Evolutionary conservation across 2,113 vertebrate genomes (phyloP), one percentile per base, ranked within the genome.

Genomic region (Hipposideros armiger): DNA sequence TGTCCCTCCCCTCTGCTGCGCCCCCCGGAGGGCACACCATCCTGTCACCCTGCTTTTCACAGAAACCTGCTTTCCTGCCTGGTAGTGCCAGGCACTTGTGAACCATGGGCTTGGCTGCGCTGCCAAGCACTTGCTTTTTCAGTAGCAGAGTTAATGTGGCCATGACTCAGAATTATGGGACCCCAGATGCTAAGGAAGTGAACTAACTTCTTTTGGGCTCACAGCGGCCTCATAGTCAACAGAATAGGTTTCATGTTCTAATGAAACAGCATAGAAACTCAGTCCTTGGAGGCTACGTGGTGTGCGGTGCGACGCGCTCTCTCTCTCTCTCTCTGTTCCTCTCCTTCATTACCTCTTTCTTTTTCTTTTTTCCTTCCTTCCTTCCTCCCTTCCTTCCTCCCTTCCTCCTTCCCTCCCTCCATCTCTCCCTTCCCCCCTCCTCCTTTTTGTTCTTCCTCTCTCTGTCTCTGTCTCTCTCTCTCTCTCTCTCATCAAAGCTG

Each of bases 231-330:
- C 91, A 14, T 96, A 87, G 97, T 28, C 95, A 60, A 82, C 26
- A 87, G 87, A 97, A 91, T 92, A 87, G 92, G 95, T 95, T 96
- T 98, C 95, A 11, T 47, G 47, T 97, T 97, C 97, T 97, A 90
- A 98, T 97, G 97, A 98, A 98, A 96, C 96, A 96, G 96, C 70
- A 50, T 97, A 94, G 95, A 98, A 97, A 98, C 96, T 93, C 94
- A 47, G 30, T 97, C 96, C 90, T 97, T 88, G 92, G 95, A 97
- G 95, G 56, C 90, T 60, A 6, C 28, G 26, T 58, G 42, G 5
- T n/a, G n/a, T 40, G 47, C 50, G 32, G 32, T 36, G 3, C 84
- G 58, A 45, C 5, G 13, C 4, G 13, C 17, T 26, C 42, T 11
- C 45, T 32, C 54, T n/a, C 24, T 28, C 13, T 20, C 40, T 42